These are phyloP conservation scores for Tapirus indicus DNA, from an alignment of 2,797 vertebrate species.

Conservation along the genomic window DNA sequence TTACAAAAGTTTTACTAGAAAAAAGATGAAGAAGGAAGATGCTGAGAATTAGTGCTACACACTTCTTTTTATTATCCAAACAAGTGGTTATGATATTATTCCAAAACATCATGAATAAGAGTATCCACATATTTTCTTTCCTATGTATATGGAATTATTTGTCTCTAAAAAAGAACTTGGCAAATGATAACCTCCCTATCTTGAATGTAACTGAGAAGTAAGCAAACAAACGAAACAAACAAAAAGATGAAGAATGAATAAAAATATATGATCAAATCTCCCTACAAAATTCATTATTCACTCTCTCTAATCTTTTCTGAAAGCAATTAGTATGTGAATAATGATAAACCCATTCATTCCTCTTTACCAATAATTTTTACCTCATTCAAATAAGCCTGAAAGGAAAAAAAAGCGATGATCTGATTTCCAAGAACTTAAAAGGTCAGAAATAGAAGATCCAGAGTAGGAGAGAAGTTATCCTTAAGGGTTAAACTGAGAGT, in stretches of 20 bases:
- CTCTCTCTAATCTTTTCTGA: background rate
- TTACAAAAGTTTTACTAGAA: background rate
- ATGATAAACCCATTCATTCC: background rate
- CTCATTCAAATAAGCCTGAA: slow-evolving; percentile 26
- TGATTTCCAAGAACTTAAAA: slow-evolving; percentile 64
- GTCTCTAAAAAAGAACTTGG: background rate
- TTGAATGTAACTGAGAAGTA: background rate
- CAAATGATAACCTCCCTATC: background rate
- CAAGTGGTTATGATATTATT: background rate
- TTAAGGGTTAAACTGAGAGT: background rate
- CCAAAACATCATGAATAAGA: background rate
- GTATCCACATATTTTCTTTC: slow-evolving; percentile 37
- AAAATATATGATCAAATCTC: slow-evolving; percentile 1
- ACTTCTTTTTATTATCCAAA: slow-evolving; percentile 12
- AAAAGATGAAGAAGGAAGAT: slow-evolving; percentile 14
- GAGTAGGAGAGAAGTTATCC: background rate
- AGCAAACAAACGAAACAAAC: background rate
- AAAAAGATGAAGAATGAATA: background rate
- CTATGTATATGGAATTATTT: background rate
- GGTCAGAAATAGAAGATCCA: slow-evolving; percentile 9
- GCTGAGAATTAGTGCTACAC: background rate
- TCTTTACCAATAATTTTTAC: slow-evolving; percentile 11
- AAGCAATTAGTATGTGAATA: slow-evolving; percentile 23
- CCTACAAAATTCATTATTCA: background rate
- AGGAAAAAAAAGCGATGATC: background rate